phyloP scores from a whole-genome alignment of 2,797 vertebrate genomes.

The Cottoperca gobio region DNA sequence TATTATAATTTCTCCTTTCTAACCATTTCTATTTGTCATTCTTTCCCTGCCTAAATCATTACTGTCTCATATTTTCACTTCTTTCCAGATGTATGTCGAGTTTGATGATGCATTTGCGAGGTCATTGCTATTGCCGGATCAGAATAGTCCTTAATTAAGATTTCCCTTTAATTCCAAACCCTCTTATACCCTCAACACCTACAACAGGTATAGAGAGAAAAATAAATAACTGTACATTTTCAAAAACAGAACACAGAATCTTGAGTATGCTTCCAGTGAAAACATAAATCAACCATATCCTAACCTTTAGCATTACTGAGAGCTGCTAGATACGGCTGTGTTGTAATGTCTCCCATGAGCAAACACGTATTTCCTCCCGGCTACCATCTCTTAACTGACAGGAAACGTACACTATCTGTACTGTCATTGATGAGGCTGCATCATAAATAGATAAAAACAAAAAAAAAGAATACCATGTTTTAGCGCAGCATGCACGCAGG shows the following conservation, averaged over 20 bases:
- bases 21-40: background rate
- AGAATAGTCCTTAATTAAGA: background rate
- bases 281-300: constrained; percentile 48
- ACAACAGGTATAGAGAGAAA: background rate
- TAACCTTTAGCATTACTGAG: constrained; percentile 35
- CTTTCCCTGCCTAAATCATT: background rate
- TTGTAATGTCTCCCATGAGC: constrained; percentile 69
- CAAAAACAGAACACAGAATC: constrained; percentile 8
- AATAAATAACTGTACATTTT: background rate
- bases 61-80: background rate
- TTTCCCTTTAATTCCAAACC: background rate
- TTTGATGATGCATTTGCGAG: background rate
- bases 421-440: constrained; percentile 37
- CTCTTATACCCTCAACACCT: background rate
- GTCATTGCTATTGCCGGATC: background rate
- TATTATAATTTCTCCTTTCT: background rate
- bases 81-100: background rate
- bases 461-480: constrained; percentile 7
- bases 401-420: constrained; percentile 79
- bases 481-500: background rate
- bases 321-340: constrained; percentile 23
- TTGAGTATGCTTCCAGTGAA: constrained; percentile 14
- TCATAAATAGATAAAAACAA: constrained; percentile 38
- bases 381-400: constrained; percentile 60
- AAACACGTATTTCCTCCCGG: constrained; percentile 55